Evolutionary conservation across 1,140 invertebrate species (phyloP).

Genomic region (Brachionus asplanchnoidis): DNA sequence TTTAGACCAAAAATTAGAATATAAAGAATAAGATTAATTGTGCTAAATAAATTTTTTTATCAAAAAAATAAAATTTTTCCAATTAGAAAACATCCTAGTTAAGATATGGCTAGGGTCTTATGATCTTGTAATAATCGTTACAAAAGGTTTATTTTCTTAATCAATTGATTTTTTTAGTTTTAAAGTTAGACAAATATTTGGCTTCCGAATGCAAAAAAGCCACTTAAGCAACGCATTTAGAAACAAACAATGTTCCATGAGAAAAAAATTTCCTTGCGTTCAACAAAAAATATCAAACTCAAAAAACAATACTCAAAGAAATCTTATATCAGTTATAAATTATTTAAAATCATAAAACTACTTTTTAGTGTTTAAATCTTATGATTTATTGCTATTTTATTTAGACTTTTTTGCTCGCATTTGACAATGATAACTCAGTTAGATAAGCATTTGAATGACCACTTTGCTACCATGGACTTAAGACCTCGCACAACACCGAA

Average conservation of each 20-base stretch:
- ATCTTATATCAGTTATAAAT: constrained; percentile 11
- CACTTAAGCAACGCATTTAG: neutral
- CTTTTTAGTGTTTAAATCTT: neutral
- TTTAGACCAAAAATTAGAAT: too few species aligned
- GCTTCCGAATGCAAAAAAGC: neutral
- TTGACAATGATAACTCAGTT: neutral
- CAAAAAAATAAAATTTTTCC: neutral
- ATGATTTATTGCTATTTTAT: neutral
- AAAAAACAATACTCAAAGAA: neutral
- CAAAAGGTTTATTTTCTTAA: neutral
- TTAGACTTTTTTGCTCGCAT: neutral
- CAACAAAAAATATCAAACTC: neutral
- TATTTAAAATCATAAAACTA: constrained; percentile 8
- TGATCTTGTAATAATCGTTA: neutral
- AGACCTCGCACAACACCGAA: neutral
- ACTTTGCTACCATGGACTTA: neutral
- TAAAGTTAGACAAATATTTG: neutral
- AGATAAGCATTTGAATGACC: neutral
- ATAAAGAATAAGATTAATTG: too few species aligned
- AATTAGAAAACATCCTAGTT: too few species aligned
- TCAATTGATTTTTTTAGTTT: neutral
- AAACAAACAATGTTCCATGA: neutral
- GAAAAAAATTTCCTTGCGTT: neutral
- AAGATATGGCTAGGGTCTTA: too few species aligned
- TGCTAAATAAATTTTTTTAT: too few species aligned